phyloP scores from a whole-genome alignment of 2,113 vertebrate genomes.

The Sprattus sprattus region DNA sequence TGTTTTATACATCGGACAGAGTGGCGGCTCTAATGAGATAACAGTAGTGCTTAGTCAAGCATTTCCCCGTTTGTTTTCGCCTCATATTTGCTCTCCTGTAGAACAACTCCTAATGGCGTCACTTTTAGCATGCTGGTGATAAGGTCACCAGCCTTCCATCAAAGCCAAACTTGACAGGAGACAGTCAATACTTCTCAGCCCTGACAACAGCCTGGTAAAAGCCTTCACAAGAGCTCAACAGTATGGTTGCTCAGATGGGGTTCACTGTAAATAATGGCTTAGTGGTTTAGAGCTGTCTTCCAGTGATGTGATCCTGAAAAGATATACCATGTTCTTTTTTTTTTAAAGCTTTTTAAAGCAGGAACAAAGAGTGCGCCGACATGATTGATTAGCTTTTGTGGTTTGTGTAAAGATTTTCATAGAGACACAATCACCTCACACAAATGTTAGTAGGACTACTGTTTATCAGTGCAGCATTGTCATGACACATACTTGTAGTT shows the following conservation, averaged over 20 bases:
- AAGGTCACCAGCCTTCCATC: slow-evolving; percentile 56
- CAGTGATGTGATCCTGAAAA: not conserved
- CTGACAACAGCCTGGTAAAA: not conserved
- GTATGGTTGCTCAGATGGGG: not conserved
- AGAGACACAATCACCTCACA: not conserved
- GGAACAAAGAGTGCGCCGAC: not conserved
- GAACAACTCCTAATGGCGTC: slow-evolving; percentile 53
- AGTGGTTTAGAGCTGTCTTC: not conserved
- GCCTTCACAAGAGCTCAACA: not conserved
- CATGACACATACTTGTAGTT: not conserved
- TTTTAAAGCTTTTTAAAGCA: not conserved
- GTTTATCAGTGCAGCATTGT: not conserved
- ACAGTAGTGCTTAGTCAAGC: slow-evolving; percentile 66
- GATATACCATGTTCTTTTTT: not conserved
- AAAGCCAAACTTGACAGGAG: slow-evolving; percentile 36
- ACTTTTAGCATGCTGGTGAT: slow-evolving; percentile 49
- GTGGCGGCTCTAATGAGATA: slow-evolving; percentile 65
- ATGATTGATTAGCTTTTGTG: not conserved
- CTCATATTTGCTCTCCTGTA: slow-evolving; percentile 42
- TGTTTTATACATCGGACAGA: slow-evolving; percentile 71
- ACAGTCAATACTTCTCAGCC: slow-evolving; percentile 15
- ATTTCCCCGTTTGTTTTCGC: slow-evolving; percentile 46
- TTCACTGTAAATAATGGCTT: not conserved
- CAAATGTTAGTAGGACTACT: not conserved
- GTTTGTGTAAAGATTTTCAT: not conserved